Evolutionary conservation across 37 sponge, comb jelly and placozoan genomes (phyloP), one percentile per base, ranked within the genome.

Genomic region (Ephydatia muelleri): DNA sequence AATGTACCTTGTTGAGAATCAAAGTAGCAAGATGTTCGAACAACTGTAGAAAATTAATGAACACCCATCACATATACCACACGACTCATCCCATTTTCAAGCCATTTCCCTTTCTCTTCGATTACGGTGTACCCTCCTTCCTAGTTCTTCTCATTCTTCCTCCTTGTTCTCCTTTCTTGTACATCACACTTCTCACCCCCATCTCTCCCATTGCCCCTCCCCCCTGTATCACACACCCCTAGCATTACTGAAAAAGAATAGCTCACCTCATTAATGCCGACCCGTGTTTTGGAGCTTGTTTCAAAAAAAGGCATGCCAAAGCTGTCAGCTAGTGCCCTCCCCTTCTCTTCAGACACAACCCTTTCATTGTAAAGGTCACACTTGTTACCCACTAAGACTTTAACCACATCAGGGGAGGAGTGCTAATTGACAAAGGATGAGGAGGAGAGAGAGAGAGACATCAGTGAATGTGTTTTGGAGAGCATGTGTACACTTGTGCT

Each of bases 311-410:
- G 83, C 6, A 97, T 87, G 43, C 78, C 82, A 19, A 92, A 91
- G 43, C 66, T 87, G 30, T 72, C 49, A 11, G 97, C 97, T 70
- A 97, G 40, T 68, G 77, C 47, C 32, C 92, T 84, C 29, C 96
- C 98, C 74, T 87, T 84, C 5, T 92, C 94, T 68, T 72, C 87
- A 6, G 75, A 69, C 13, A 98, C 85, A 11, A 84, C 90, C 33
- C 98, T 78, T 71, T 85, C 85, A 27, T 77, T 69, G 73, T 91
- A 94, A 89, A 87, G 82, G 81, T 96, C 98, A 85, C 94, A 92
- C 85, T 95, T 96, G 88, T 98, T 98, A 13, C 96, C 98, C 65
- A 98, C 83, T 80, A 98, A 70, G 67, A 96, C 47, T 69, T 83
- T 86, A 77, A 93, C 96, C 1, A 95, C 98, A 72, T 94, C 94